phyloP scores from a whole-genome alignment of 2,113 vertebrate genomes.

The Crotalus tigris region DNA sequence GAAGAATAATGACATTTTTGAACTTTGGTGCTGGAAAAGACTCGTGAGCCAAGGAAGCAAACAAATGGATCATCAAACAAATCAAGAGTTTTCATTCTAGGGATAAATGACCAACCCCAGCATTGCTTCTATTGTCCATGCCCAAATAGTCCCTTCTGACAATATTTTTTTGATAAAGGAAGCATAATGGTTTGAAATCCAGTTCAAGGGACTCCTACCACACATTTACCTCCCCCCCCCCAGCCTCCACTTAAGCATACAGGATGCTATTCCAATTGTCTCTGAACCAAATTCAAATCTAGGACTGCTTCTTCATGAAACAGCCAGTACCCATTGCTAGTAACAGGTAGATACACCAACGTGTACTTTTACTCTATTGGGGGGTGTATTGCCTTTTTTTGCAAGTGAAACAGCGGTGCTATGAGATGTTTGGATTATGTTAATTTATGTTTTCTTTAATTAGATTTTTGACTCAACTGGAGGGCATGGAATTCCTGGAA shows the following conservation, averaged over 20 bases:
- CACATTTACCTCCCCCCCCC: not conserved
- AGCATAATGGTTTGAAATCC: not conserved
- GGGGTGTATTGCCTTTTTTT: not conserved
- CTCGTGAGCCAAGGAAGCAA: not conserved
- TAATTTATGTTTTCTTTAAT: slow-evolving; percentile 32
- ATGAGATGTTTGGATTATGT: not conserved
- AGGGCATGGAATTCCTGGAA: slow-evolving; percentile 66
- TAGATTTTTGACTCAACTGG: slow-evolving; percentile 84
- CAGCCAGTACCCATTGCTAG: not conserved
- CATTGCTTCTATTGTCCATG: not conserved
- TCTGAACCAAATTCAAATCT: not conserved
- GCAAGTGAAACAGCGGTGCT: not conserved
- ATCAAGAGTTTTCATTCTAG: too few relatives aligned
- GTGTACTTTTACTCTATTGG: not conserved
- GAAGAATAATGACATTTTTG: not conserved
- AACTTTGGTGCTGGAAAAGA: not conserved
- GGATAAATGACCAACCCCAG: too few relatives aligned
- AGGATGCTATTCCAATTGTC: not conserved
- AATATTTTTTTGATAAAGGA: not conserved
- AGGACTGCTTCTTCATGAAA: not conserved
- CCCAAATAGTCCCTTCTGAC: not conserved
- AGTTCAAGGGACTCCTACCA: not conserved
- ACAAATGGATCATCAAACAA: not conserved
- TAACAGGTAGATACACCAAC: not conserved
- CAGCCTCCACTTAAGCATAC: not conserved